Evolutionary conservation across 1,140 invertebrate genomes (phyloP), one percentile per base, ranked within the genome.

Genomic region (Laupala kohalensis): DNA sequence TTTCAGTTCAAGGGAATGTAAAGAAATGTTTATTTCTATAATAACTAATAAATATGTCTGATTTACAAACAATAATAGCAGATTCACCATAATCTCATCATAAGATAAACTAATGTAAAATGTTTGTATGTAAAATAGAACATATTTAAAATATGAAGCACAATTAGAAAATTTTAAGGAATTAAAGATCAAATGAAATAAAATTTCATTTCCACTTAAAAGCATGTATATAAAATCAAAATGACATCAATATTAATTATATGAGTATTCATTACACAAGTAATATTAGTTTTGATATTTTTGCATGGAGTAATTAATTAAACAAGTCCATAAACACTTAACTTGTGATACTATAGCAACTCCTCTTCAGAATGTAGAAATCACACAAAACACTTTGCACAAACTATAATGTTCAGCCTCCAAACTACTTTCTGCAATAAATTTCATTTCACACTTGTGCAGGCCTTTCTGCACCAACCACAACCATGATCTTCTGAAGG

Each of bases 391-490:
- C 37, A 53, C 9, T 19, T 13, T 53, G 19, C 37, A 53, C 37
- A 53, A 53, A n/a, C n/a, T 53, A 0, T 53, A 53, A 53, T 1
- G 19, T 2, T 19, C 9, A 13, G 9, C 37, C 37, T 53, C 19
- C 37, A 9, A 2, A 13, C 9, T 53, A 53, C 1, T 19, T 13
- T 53, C 19, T 53, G 1, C 37, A 53, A 53, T 2, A 2, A 13
- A 13, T 53, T 53, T 53, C 4, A 13, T 37, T 80, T 86, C 85
- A 88, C 76, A 89, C 84, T 80, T 87, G 84, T 79, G 86, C 84
- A 77, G 86, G 82, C 82, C 88, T 88, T 71, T 86, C 78, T 78
- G 87, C 88, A 66, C 88, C 88, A 75, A 89, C 84, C 71, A 89
- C 88, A 78, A 89, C 78, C 77, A 90, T 83, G 75, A 88, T 77